A percentile compares a stretch with the other conserved stretches of the same genome.
phyloP scores from a whole-genome alignment of 2,797 vertebrate species.

The Poeciliopsis gracilis region DNA sequence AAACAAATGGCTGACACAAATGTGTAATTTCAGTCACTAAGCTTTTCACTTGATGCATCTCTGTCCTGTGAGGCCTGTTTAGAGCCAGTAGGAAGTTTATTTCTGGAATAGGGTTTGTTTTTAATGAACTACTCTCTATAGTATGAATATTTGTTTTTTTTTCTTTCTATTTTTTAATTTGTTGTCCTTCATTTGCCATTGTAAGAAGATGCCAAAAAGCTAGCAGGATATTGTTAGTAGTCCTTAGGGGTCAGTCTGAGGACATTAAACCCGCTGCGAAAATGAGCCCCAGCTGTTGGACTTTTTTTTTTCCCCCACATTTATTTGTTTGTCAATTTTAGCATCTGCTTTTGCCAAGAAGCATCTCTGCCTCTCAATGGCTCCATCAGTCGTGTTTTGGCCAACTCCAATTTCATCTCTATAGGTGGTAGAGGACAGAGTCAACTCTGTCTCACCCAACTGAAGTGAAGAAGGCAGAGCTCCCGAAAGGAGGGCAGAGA shows the following conservation, averaged over 20 bases:
- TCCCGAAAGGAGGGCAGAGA: conserved; percentile 37
- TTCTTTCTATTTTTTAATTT: conserved; percentile 2
- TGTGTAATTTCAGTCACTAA: background rate
- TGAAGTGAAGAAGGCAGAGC: conserved; percentile 48
- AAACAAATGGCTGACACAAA: background rate
- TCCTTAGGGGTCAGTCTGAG: conserved; percentile 64
- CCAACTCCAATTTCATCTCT: conserved; percentile 78
- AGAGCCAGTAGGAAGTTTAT: conserved; percentile 21
- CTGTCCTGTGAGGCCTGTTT: background rate
- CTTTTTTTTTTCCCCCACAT: conserved; percentile 18
- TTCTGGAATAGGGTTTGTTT: conserved; percentile 8
- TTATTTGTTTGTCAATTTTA: conserved; percentile 75
- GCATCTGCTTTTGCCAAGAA: conserved; percentile 62
- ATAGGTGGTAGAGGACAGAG: conserved; percentile 69
- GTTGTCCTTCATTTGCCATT: conserved; percentile 6
- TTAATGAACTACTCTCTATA: conserved; percentile 2
- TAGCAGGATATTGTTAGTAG: conserved; percentile 59
- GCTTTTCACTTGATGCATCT: background rate
- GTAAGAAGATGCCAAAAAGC: conserved; percentile 53
- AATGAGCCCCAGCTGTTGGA: conserved; percentile 69
- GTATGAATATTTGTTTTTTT: conserved; percentile 28
- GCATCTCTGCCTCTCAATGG: conserved; percentile 57
- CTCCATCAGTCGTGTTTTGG: conserved; percentile 69
- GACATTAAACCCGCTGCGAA: conserved; percentile 63
- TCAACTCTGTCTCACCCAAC: conserved; percentile 56